Percentiles rank a stretch among this genome's conserved stretches.
Evolutionary conservation across 2,797 vertebrate species (phyloP).

Genomic region (Semaprochilodus insignis): DNA sequence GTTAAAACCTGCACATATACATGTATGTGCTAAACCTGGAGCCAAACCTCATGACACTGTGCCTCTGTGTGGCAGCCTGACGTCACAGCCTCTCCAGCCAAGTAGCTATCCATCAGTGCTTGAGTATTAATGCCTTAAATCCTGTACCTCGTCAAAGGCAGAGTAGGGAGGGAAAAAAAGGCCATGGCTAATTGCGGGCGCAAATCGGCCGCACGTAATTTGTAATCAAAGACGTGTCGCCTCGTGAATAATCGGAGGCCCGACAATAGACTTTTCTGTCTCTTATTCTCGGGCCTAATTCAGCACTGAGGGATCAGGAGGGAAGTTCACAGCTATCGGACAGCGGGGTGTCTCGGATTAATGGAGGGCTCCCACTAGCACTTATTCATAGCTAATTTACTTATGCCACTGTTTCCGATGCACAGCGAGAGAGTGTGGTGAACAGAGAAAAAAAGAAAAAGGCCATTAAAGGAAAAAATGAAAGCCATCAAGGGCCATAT

Average conservation of each 20-base stretch:
- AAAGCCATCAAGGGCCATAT: conserved; percentile 69
- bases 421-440: conserved; percentile 59
- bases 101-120: conserved; percentile 2
- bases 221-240: conserved; percentile 44
- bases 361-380: conserved; percentile 68
- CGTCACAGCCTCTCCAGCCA: not conserved
- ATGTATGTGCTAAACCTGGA: not conserved
- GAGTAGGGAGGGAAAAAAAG: not conserved
- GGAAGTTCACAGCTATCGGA: conserved; percentile 64
- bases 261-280: conserved; percentile 35
- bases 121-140: conserved; percentile 24
- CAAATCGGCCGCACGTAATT: conserved; percentile 43
- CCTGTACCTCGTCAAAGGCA: conserved; percentile 30
- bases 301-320: conserved; percentile 58
- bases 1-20: not conserved
- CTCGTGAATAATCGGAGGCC: conserved; percentile 35
- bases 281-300: conserved; percentile 43
- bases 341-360: conserved; percentile 67
- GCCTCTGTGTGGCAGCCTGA: not conserved
- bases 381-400: conserved; percentile 77
- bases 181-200: conserved; percentile 29
- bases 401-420: conserved; percentile 69
- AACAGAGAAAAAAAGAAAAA: conserved; percentile 33
- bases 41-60: not conserved
- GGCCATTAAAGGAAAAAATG: conserved; percentile 56